Conservation (phyloP, 2,888 invertebrate species). For the Nomada fucata region DNA sequence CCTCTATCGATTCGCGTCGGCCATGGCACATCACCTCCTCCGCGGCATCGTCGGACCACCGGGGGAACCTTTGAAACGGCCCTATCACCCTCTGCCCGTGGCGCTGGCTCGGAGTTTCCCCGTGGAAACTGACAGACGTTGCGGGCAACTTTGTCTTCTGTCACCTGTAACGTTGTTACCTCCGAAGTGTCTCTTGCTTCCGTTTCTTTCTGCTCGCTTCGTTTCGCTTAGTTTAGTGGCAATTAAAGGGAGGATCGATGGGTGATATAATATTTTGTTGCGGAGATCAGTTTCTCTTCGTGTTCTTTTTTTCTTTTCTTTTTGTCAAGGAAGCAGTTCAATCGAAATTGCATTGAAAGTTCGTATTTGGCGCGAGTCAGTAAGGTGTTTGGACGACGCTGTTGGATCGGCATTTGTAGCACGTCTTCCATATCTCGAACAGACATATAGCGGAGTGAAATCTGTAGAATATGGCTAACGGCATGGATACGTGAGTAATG, state of each 20-base stretch:
- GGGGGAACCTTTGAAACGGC: constrained; percentile 31
- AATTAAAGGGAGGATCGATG: constrained; percentile 17
- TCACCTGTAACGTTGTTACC: constrained; percentile 40
- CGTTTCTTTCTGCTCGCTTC: not conserved
- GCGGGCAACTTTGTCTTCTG: constrained; percentile 29
- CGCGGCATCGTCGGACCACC: constrained; percentile 4
- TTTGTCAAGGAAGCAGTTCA: not conserved
- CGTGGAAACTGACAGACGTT: constrained; percentile 11
- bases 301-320: not conserved
- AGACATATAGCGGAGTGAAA: constrained; percentile 97
- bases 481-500: constrained; percentile 95
- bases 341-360: not conserved
- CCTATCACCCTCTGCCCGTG: constrained; percentile 45
- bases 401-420: constrained; percentile 90
- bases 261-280: not conserved
- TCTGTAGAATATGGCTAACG: constrained; percentile 94
- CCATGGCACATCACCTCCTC: constrained; percentile 29
- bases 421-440: constrained; percentile 96
- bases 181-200: constrained; percentile 26
- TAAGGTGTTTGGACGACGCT: constrained; percentile 37
- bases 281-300: not conserved
- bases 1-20: constrained; percentile 63
- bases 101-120: constrained; percentile 23
- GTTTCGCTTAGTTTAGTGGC: constrained; percentile 8
- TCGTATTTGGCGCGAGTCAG: constrained; percentile 1